These are phyloP conservation scores for Listronotus bonariensis DNA, from an alignment of 1,140 invertebrate species.

Conservation along the genomic window DNA sequence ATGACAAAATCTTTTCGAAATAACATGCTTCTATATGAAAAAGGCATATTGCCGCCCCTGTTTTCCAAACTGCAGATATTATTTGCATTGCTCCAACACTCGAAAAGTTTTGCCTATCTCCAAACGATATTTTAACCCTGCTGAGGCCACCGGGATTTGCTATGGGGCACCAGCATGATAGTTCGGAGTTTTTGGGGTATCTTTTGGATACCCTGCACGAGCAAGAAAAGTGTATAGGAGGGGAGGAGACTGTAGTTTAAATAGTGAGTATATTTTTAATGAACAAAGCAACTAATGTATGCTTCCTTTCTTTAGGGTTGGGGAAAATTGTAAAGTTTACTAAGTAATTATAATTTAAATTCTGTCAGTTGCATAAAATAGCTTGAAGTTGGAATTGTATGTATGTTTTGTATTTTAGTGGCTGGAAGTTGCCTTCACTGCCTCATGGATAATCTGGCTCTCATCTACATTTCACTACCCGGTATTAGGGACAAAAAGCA, in stretches of 20 bases:
- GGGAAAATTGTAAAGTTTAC: too few relatives aligned
- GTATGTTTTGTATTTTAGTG: too few relatives aligned
- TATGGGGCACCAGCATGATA: constrained; percentile 80
- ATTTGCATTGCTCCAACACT: constrained; percentile 75
- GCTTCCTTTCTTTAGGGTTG: too few relatives aligned
- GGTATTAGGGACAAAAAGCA: too few relatives aligned
- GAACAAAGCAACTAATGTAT: too few relatives aligned
- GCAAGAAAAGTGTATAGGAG: constrained; percentile 58
- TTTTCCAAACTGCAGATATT: constrained; percentile 71
- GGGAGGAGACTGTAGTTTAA: constrained; percentile 7
- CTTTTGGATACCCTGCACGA: constrained; percentile 73
- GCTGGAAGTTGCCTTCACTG: too few relatives aligned
- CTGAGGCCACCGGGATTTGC: constrained; percentile 77
- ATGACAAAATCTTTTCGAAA: constrained; percentile 76
- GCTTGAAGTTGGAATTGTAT: too few relatives aligned
- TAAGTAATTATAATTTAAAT: too few relatives aligned
- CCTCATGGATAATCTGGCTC: too few relatives aligned
- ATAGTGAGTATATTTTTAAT: constrained; percentile 14
- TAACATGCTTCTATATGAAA: constrained; percentile 61
- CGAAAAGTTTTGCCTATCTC: constrained; percentile 68
- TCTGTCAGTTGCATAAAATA: too few relatives aligned
- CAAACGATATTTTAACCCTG: constrained; percentile 68
- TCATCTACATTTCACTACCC: too few relatives aligned
- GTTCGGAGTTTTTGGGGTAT: constrained; percentile 84
- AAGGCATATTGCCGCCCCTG: constrained; percentile 59